These are phyloP conservation scores for Coptodon rendalli DNA, from an alignment of 2,113 vertebrate genomes.

Conservation along the genomic window DNA sequence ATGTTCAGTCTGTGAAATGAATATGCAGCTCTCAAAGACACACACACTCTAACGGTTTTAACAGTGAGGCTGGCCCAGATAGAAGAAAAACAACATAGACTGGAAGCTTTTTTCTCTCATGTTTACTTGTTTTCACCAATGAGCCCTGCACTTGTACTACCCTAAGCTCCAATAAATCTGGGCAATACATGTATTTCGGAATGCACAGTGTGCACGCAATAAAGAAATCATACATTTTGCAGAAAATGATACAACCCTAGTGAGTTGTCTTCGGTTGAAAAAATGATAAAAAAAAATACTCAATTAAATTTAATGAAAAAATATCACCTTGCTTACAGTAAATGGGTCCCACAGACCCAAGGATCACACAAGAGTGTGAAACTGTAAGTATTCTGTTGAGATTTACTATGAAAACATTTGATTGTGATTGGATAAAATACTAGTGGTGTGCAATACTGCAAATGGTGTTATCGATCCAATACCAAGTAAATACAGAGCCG, in stretches of 20 bases:
- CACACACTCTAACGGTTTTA: background rate
- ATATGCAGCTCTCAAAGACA: background rate
- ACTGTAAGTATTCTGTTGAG: background rate
- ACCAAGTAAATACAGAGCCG: background rate
- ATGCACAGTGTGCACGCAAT: background rate
- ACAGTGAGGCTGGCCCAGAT: background rate
- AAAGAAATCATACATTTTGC: background rate
- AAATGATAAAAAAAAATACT: background rate
- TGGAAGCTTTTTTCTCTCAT: background rate
- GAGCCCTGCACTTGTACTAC: background rate
- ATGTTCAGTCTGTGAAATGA: background rate
- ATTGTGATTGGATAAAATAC: background rate
- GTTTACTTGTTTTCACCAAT: background rate
- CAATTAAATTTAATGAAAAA: background rate
- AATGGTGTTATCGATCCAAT: background rate
- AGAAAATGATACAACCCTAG: background rate
- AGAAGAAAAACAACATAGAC: background rate
- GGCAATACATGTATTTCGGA: background rate
- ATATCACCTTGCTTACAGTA: background rate
- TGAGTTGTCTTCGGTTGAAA: background rate
- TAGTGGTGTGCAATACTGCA: background rate
- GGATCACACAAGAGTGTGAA: background rate
- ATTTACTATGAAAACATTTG: background rate
- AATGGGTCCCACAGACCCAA: background rate
- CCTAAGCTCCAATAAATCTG: background rate